Conservation (phyloP, 2,113 vertebrate genomes). For the Ophiodon elongatus region DNA sequence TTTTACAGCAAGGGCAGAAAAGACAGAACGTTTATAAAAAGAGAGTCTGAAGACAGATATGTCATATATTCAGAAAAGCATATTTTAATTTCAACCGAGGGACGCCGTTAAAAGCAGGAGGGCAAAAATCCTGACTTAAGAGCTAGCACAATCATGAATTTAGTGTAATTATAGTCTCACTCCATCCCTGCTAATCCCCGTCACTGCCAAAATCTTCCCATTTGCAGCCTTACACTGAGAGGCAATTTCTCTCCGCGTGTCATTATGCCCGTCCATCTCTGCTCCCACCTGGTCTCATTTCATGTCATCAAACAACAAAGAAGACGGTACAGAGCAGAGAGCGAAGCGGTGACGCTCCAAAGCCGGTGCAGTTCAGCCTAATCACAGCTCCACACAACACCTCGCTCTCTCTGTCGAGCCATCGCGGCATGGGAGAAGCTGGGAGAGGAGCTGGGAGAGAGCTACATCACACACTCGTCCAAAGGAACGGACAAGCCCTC, state of each 20-base stretch:
- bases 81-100: slow-evolving; percentile 12
- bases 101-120: slow-evolving; percentile 4
- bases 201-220: background rate
- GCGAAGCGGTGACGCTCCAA: slow-evolving; percentile 37
- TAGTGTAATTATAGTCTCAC: slow-evolving; percentile 35
- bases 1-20: background rate
- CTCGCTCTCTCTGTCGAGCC: slow-evolving; percentile 30
- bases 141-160: slow-evolving; percentile 5
- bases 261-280: slow-evolving; percentile 30
- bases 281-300: slow-evolving; percentile 49
- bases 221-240: slow-evolving; percentile 21
- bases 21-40: background rate
- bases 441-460: slow-evolving; percentile 16
- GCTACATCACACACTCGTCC: slow-evolving; percentile 16
- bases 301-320: slow-evolving; percentile 46
- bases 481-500: background rate
- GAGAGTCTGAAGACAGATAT: background rate
- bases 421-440: slow-evolving; percentile 17
- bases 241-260: slow-evolving; percentile 18
- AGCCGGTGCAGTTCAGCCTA: slow-evolving; percentile 55
- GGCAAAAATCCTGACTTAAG: slow-evolving; percentile 7
- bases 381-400: slow-evolving; percentile 62
- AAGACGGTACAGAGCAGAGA: slow-evolving; percentile 1
- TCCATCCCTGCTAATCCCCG: slow-evolving; percentile 22
- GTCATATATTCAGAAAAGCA: slow-evolving; percentile 11